Evolutionary conservation across 1,140 invertebrate species (phyloP).

Genomic region (Drosophila rufa): DNA sequence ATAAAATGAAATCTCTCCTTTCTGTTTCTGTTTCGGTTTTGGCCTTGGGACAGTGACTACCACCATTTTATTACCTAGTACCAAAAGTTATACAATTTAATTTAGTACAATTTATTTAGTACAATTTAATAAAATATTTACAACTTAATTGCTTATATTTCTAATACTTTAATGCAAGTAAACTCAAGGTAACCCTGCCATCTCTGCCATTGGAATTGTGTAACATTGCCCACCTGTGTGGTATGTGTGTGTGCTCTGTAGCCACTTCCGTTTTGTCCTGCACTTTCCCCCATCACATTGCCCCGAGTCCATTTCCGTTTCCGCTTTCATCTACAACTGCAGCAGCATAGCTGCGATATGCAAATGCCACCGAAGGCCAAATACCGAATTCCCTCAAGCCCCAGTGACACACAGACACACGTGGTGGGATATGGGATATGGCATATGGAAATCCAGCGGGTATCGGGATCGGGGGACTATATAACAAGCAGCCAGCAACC

Average conservation of each 20-base stretch:
- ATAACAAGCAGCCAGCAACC: conserved; percentile 8
- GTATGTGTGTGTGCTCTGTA: too few relatives aligned
- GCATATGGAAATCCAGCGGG: neutral
- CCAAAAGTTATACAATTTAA: too few relatives aligned
- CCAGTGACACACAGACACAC: conserved; percentile 22
- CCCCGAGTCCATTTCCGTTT: neutral
- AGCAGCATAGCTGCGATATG: conserved; percentile 48
- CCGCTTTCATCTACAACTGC: conserved; percentile 8
- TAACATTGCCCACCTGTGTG: too few relatives aligned
- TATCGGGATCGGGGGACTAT: conserved; percentile 4
- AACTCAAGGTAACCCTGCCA: neutral
- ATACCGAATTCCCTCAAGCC: conserved; percentile 47
- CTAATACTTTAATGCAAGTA: neutral
- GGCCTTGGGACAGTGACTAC: neutral
- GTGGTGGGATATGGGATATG: conserved; percentile 4
- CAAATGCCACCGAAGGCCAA: conserved; percentile 42
- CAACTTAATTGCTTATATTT: neutral
- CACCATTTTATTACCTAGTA: neutral
- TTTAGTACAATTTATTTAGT: too few relatives aligned
- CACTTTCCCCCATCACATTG: neutral
- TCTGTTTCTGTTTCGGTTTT: neutral
- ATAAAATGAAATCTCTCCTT: conserved; percentile 4
- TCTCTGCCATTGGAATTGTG: too few relatives aligned
- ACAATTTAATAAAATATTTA: neutral
- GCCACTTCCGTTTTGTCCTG: neutral